Conservation (phyloP, 1,140 invertebrate genomes). For the Gonatopus flavifemur region DNA sequence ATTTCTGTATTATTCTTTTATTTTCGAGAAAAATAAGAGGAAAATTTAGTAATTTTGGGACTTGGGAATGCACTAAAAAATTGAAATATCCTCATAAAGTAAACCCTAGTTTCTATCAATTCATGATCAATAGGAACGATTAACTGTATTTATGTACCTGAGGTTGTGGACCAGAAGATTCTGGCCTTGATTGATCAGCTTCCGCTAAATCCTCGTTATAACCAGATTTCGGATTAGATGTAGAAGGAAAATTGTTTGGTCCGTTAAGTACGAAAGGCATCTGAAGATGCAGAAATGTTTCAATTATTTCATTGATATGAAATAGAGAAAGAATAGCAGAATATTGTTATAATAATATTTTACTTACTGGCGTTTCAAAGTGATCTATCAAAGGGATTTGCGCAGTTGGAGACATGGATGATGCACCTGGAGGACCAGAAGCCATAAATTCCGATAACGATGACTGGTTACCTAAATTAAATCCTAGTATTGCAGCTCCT, state of each 20-base stretch:
- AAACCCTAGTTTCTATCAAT: no score
- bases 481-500: constrained; percentile 26
- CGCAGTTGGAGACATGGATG: constrained; percentile 23
- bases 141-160: no score
- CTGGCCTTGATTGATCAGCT: constrained; percentile 55
- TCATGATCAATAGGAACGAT: no score
- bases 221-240: constrained; percentile 26
- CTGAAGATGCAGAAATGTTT: constrained; percentile 12
- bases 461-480: constrained; percentile 28
- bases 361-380: constrained; percentile 33
- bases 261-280: constrained; percentile 17
- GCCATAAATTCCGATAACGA: constrained; percentile 28
- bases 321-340: background rate
- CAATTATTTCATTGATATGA: no score
- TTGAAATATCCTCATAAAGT: no score
- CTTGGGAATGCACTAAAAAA: no score
- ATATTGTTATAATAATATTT: background rate
- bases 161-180: constrained; percentile 36
- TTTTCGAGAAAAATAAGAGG: no score
- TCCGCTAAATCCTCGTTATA: constrained; percentile 59
- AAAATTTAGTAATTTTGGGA: no score
- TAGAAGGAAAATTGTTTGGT: constrained; percentile 13
- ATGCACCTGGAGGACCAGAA: constrained; percentile 23
- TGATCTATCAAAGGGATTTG: constrained; percentile 29
- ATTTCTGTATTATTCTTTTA: no score